Percentiles rank a stretch among this genome's conserved stretches.
Evolutionary conservation across 2,888 invertebrate genomes (phyloP).

Genomic region (Phyllotreta cruciferae): DNA sequence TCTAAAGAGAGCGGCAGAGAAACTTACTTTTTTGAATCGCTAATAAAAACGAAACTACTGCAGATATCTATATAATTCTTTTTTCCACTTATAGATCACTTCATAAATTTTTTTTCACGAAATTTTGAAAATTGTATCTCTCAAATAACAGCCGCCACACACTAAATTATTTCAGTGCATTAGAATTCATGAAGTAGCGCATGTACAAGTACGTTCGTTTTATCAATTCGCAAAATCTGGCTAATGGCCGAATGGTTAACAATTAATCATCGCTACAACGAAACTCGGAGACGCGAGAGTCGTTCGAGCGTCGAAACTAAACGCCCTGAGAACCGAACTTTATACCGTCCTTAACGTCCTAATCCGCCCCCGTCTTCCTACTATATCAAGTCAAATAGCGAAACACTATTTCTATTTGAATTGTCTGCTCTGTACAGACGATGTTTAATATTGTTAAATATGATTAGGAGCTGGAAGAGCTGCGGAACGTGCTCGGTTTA

Average conservation of each 20-base stretch:
- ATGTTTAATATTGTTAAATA: constrained; percentile 10
- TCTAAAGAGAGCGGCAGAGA: too few relatives aligned
- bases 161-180: too few relatives aligned
- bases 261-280: constrained; percentile 22
- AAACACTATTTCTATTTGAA: constrained; percentile 13
- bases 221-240: constrained; percentile 26
- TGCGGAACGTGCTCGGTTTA: background rate
- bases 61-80: too few relatives aligned
- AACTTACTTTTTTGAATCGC: too few relatives aligned
- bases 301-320: constrained; percentile 30
- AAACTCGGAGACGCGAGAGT: constrained; percentile 21
- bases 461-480: constrained; percentile 4
- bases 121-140: too few relatives aligned
- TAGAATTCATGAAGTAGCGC: constrained; percentile 6
- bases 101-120: too few relatives aligned
- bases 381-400: constrained; percentile 15
- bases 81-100: too few relatives aligned
- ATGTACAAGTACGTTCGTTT: constrained; percentile 11
- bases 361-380: background rate
- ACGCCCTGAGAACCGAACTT: constrained; percentile 26
- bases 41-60: too few relatives aligned
- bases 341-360: constrained; percentile 7
- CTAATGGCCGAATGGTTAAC: constrained; percentile 26
- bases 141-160: too few relatives aligned
- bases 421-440: constrained; percentile 2